These are phyloP conservation scores for Syrista parreyssii DNA, from an alignment of 2,888 invertebrate genomes.

Conservation along the genomic window DNA sequence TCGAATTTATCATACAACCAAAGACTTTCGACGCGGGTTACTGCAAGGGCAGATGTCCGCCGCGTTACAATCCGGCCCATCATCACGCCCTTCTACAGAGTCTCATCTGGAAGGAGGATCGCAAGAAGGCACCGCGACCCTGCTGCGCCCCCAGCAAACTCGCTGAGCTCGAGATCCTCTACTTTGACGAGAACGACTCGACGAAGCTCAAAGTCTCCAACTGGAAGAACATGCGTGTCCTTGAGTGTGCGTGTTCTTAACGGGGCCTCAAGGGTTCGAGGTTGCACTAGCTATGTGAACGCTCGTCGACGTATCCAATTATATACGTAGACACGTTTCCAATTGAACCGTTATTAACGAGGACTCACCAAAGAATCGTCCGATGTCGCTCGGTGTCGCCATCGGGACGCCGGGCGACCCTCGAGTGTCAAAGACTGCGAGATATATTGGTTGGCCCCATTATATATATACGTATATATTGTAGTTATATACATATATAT, in stretches of 20 bases:
- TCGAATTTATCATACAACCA: constrained; percentile 77
- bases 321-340: background rate
- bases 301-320: background rate
- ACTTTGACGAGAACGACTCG: constrained; percentile 73
- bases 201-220: constrained; percentile 74
- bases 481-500: background rate
- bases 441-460: background rate
- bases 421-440: background rate
- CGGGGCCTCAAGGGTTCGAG: constrained; percentile 13
- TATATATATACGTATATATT: background rate
- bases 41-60: constrained; percentile 77
- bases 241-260: constrained; percentile 80
- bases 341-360: constrained; percentile 18
- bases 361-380: constrained; percentile 48
- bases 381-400: constrained; percentile 15
- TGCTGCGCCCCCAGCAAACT: constrained; percentile 79
- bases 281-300: background rate
- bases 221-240: constrained; percentile 78
- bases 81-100: constrained; percentile 79
- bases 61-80: constrained; percentile 76
- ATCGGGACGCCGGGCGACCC: background rate
- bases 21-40: constrained; percentile 78
- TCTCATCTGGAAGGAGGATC: constrained; percentile 74
- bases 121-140: constrained; percentile 70
- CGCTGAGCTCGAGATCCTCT: constrained; percentile 73